A percentile compares a stretch with the other conserved stretches of the same genome.
Conservation (phyloP, 2,113 vertebrate species). For the Eptesicus fuscus region DNA sequence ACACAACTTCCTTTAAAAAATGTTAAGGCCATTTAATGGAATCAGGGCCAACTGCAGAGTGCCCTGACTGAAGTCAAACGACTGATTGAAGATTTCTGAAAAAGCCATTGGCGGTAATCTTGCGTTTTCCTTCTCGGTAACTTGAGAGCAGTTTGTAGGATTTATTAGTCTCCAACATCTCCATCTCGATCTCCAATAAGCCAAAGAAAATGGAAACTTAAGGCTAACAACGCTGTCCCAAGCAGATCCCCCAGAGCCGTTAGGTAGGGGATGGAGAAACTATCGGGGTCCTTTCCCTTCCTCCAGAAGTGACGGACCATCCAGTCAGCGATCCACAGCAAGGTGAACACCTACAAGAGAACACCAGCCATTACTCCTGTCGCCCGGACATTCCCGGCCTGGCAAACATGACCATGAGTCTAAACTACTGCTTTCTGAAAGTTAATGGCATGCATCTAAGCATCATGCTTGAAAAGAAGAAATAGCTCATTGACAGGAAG, state of each 20-base stretch:
- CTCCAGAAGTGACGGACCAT: conserved; percentile 98
- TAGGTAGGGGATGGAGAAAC: conserved; percentile 97
- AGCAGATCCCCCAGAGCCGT: conserved; percentile 95
- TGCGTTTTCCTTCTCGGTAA: conserved; percentile 19
- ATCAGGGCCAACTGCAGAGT: conserved; percentile 53
- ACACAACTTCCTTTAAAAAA: conserved; percentile 60
- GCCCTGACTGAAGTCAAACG: conserved; percentile 44
- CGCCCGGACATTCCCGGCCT: rapidly evolving
- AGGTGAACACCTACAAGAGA: conserved; percentile 87
- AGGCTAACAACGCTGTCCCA: conserved; percentile 93
- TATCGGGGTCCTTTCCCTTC: conserved; percentile 96
- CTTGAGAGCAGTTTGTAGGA: not conserved
- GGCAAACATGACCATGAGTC: rapidly evolving
- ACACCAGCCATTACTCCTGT: conserved; percentile 15
- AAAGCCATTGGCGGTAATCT: not conserved
- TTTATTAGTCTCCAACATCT: conserved; percentile 92
- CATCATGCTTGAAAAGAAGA: not conserved
- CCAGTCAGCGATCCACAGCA: conserved; percentile 95
- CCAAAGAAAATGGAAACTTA: conserved; percentile 97
- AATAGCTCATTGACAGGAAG: not conserved
- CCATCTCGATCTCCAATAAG: conserved; percentile 96
- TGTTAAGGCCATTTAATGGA: conserved; percentile 77
- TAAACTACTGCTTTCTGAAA: not conserved
- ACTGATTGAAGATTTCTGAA: conserved; percentile 46
- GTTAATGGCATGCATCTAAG: not conserved